These are phyloP conservation scores for Sphenopsis melanotis DNA, from an alignment of 2,797 vertebrate species.

Conservation along the genomic window DNA sequence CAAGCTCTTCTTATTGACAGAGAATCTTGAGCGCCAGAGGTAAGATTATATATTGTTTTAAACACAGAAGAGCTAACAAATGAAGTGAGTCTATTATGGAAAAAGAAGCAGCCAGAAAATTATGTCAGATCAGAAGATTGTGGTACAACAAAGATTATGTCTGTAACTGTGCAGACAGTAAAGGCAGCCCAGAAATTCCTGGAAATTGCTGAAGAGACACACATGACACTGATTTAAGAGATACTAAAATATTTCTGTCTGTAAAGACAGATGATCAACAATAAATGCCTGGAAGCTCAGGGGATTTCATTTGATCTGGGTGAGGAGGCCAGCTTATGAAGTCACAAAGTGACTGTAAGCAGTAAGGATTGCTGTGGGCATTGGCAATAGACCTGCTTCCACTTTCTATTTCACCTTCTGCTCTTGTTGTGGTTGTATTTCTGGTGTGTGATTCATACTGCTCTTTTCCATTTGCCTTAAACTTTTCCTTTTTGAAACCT, in stretches of 20 bases:
- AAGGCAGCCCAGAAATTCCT: not conserved
- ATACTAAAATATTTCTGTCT: not conserved
- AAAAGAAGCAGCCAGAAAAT: not conserved
- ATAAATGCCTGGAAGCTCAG: not conserved
- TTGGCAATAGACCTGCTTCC: not conserved
- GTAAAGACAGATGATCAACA: not conserved
- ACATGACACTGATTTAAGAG: not conserved
- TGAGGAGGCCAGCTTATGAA: not conserved
- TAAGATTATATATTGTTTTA: not conserved
- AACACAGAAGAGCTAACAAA: not conserved
- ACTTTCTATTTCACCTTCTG: not conserved
- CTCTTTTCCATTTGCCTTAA: not conserved
- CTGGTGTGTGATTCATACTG: not conserved
- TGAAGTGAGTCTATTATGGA: not conserved
- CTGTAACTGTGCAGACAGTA: not conserved
- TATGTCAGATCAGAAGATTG: not conserved
- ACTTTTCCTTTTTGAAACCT: not conserved
- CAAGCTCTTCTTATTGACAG: not conserved
- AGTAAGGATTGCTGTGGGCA: fast-evolving
- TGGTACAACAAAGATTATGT: not conserved
- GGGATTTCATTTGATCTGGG: not conserved
- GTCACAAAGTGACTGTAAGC: not conserved
- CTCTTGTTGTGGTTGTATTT: not conserved
- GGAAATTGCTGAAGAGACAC: not conserved
- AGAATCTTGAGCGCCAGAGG: not conserved